Conservation (phyloP, 53 echinoderm and acorn worm genomes). For the Echinometra lucunter region DNA sequence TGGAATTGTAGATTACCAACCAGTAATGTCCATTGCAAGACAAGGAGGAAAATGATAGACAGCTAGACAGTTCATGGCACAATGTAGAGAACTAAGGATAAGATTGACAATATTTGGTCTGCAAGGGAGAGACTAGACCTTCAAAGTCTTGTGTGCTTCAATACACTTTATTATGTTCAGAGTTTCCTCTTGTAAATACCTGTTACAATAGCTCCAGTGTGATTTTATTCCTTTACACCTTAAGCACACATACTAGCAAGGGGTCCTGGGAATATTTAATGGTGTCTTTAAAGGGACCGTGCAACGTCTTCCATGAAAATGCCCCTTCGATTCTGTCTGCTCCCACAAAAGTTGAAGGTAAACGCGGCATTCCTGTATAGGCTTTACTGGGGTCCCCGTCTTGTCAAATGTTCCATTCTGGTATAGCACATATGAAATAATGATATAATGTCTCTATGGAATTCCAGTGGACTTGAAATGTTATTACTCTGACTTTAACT, state of each 20-base stretch:
- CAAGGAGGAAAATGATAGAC: too few species aligned
- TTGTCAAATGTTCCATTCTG: too few species aligned
- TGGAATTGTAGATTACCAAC: background rate
- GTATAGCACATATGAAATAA: too few species aligned
- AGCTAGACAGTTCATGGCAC: background rate
- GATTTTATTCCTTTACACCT: constrained; percentile 45
- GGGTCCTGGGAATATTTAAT: constrained; percentile 47
- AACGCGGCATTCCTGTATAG: background rate
- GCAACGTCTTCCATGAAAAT: background rate
- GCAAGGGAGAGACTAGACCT: background rate
- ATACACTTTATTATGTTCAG: constrained; percentile 5
- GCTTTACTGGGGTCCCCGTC: too few species aligned
- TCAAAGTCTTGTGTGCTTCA: constrained; percentile 19
- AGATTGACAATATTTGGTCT: background rate
- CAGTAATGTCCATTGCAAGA: background rate
- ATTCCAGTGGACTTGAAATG: too few species aligned
- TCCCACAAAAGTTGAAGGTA: background rate
- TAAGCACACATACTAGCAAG: constrained; percentile 29
- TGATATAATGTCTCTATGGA: too few species aligned
- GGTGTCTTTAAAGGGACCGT: constrained; percentile 41
- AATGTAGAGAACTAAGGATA: background rate
- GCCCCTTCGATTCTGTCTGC: background rate
- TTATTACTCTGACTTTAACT: too few species aligned
- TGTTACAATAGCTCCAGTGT: constrained; percentile 50
- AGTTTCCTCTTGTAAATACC: constrained; percentile 50